phyloP scores from a whole-genome alignment of 2,113 vertebrate species.

The Heteronetta atricapilla region DNA sequence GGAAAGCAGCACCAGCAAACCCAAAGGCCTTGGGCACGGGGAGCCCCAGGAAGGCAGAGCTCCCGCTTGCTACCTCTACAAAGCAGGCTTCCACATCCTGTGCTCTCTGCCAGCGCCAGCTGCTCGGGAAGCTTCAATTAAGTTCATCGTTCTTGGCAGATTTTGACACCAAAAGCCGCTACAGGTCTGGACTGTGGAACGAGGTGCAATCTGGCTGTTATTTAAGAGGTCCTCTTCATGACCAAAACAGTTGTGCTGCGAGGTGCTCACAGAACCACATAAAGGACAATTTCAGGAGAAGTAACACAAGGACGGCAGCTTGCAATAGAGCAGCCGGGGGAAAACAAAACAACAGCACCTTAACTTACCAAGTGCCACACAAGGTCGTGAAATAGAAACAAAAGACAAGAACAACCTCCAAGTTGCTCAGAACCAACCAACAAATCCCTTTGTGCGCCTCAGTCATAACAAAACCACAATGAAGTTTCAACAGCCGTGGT shows the following conservation, averaged over 20 bases:
- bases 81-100: neutral
- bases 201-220: neutral
- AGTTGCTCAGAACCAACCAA: neutral
- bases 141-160: neutral
- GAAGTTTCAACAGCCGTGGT: neutral
- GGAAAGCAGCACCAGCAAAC: neutral
- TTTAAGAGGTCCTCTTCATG: neutral
- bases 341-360: neutral
- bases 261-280: neutral
- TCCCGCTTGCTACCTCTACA: neutral
- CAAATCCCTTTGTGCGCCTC: neutral
- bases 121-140: neutral
- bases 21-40: neutral
- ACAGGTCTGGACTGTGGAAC: neutral
- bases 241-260: neutral
- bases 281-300: too few relatives aligned
- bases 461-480: neutral
- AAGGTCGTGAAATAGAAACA: neutral
- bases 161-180: neutral
- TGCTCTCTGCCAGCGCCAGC: neutral
- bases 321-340: neutral
- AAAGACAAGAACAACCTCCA: neutral
- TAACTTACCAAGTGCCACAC: neutral
- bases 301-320: neutral
- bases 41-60: neutral